Evolutionary conservation across 1,140 invertebrate species (phyloP), one percentile per base, ranked within the genome.

Genomic region (Rhopalosiphum maidis): DNA sequence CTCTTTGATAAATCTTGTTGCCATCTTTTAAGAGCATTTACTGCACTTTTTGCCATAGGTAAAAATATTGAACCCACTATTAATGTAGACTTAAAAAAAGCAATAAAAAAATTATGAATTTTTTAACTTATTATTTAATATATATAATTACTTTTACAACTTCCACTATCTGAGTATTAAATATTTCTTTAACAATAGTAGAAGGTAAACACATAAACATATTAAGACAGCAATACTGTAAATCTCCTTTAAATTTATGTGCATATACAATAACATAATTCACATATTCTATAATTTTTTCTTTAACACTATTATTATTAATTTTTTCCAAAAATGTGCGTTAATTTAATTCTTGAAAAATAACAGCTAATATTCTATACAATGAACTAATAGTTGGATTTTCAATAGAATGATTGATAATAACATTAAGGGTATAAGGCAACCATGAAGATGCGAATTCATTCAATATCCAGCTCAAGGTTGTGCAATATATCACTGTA

Each of bases 211-310:
- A 37, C 30, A 89, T 35, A 9, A 89, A 89, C 87, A 89, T 89
- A 54, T 89, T 48, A 48, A 89, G 87, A 37, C 87, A 89, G 35
- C 46, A n/a, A 37, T 54, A 37, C 37, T 89, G 87, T 54, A 89
- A 55, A 89, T 89, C 87, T 51, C 87, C 87, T 37, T 54, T 25
- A 89, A 89, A 89, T 89, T n/a, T 89, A 55, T 37, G 48, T 54
- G 54, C n/a, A 51, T 89, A 48, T 35, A 23, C 51, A 48, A 89
- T 89, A 23, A 55, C 23, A 37, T 48, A 48, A 54, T 89, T 89
- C 23, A 89, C 87, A 89, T 89, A 89, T 37, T 89, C 43, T 51
- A 89, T 54, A 23, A 89, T 89, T n/a, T 89, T 54, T 89, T 89
- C 51, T 22, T 51, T 55, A 37, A 9, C 11, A 54, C 7, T 43